phyloP scores from a whole-genome alignment of 2,113 vertebrate species.

The Tupaia tana region DNA sequence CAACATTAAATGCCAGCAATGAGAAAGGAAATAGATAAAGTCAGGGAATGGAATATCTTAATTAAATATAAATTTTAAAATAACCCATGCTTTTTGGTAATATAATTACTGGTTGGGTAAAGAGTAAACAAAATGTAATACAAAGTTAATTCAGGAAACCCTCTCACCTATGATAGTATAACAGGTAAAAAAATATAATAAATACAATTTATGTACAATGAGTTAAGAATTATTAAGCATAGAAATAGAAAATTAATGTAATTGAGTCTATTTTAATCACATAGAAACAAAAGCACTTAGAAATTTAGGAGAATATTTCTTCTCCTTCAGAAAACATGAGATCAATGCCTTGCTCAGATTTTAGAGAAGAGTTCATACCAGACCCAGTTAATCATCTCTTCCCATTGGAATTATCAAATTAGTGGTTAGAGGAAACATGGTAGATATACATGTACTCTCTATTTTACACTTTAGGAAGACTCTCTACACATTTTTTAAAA shows the following conservation, averaged over 20 bases:
- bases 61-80: neutral
- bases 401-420: conserved; percentile 48
- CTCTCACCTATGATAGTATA: neutral
- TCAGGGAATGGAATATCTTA: neutral
- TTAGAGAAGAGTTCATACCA: conserved; percentile 47
- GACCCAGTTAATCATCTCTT: conserved; percentile 31
- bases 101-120: neutral
- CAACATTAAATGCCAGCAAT: neutral
- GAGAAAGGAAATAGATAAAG: conserved; percentile 6
- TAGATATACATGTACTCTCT: conserved; percentile 1
- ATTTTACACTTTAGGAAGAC: conserved; percentile 16
- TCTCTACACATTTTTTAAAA: conserved; percentile 44
- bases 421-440: conserved; percentile 30
- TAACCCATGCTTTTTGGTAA: neutral
- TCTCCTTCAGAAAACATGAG: conserved; percentile 30
- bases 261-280: neutral
- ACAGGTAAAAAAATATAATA: neutral
- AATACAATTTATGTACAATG: neutral
- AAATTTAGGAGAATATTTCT: conserved; percentile 19
- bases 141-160: neutral
- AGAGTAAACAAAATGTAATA: neutral
- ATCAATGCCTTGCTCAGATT: neutral
- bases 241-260: neutral
- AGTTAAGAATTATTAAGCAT: neutral
- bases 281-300: neutral